phyloP scores from a whole-genome alignment of 2,888 invertebrate species.

The Ptychoptera contaminata region DNA sequence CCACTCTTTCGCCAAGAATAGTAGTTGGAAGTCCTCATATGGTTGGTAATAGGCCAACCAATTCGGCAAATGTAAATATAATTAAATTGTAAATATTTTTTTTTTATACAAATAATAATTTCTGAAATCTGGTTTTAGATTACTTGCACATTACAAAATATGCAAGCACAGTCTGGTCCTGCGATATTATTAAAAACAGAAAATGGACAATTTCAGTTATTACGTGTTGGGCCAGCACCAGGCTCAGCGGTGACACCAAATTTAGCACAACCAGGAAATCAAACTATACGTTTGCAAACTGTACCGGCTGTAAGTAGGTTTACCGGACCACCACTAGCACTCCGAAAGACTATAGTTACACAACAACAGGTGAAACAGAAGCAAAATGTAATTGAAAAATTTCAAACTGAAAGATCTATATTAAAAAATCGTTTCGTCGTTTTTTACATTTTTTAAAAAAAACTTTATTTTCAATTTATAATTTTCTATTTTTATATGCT shows the following conservation, averaged over 20 bases:
- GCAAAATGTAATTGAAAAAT: slow-evolving; percentile 23
- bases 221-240: slow-evolving; percentile 74
- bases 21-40: slow-evolving; percentile 71
- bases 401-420: neutral
- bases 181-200: slow-evolving; percentile 87
- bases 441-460: slow-evolving; percentile 9
- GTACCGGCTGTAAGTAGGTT: slow-evolving; percentile 76
- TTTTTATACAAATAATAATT: slow-evolving; percentile 19
- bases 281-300: slow-evolving; percentile 72
- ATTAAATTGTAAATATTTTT: neutral
- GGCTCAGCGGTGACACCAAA: slow-evolving; percentile 35
- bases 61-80: slow-evolving; percentile 44
- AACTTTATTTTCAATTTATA: neutral
- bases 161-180: slow-evolving; percentile 77
- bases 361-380: slow-evolving; percentile 30
- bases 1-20: slow-evolving; percentile 63
- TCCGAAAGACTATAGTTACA: slow-evolving; percentile 40
- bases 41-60: slow-evolving; percentile 64
- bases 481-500: neutral
- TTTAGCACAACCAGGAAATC: slow-evolving; percentile 41
- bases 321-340: slow-evolving; percentile 42
- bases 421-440: neutral
- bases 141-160: slow-evolving; percentile 70
- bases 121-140: slow-evolving; percentile 38
- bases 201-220: slow-evolving; percentile 87